Conservation (phyloP, 2,797 vertebrate genomes). For the Micropoecilia bifurca region DNA sequence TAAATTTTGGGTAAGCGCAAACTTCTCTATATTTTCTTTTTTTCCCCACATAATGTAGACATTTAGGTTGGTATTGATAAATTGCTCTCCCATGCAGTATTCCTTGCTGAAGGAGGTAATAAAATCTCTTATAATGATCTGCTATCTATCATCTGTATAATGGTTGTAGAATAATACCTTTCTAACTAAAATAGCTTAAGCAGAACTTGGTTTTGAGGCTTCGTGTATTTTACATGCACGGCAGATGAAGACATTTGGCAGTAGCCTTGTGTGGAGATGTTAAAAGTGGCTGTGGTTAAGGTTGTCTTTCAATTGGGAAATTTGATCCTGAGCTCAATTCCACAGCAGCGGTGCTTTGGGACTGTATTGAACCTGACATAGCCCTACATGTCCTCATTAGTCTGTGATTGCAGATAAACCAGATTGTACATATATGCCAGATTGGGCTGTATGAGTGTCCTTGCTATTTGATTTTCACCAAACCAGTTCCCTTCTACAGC, state of each 20-base stretch:
- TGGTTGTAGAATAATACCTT: not conserved
- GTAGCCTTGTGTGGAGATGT: not conserved
- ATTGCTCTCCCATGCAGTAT: not conserved
- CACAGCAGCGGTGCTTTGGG: not conserved
- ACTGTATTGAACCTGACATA: not conserved
- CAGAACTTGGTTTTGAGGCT: conserved; percentile 4
- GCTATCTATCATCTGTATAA: not conserved
- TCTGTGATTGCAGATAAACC: conserved; percentile 1
- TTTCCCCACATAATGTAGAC: not conserved
- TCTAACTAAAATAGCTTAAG: not conserved
- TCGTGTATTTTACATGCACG: too few species aligned
- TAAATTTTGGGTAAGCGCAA: not conserved
- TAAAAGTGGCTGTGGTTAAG: not conserved
- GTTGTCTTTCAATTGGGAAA: not conserved
- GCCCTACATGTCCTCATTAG: conserved; percentile 1
- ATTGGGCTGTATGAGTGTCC: not conserved
- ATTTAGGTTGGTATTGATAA: not conserved
- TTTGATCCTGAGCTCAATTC: not conserved
- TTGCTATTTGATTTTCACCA: not conserved
- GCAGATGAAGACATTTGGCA: not conserved
- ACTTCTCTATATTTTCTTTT: conserved; percentile 4
- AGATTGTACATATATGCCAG: not conserved
- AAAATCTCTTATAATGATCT: not conserved
- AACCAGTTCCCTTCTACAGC: not conserved
- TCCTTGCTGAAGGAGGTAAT: not conserved